A percentile compares a stretch with the other conserved stretches of the same genome.
phyloP scores from a whole-genome alignment of 2,888 invertebrate genomes.

The Ormyrus rosae region DNA sequence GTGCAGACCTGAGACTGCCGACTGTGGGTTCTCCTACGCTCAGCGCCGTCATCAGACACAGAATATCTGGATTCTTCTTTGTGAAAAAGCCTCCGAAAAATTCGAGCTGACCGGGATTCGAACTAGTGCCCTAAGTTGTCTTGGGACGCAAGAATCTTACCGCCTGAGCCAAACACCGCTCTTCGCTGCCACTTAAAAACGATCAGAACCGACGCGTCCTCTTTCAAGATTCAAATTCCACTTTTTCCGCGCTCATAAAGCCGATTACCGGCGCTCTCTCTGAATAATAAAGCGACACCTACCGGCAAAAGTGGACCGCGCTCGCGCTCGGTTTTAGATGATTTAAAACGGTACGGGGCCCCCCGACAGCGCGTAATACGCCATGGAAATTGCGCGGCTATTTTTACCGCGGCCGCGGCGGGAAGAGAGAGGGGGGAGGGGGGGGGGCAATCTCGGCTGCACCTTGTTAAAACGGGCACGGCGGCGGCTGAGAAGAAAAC shows the following conservation, averaged over 20 bases:
- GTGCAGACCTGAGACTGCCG: not conserved
- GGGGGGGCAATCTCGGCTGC: not conserved
- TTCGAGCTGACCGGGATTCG: too few species aligned
- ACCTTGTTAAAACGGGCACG: not conserved
- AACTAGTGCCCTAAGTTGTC: too few species aligned
- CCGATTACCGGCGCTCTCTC: slow-evolving; percentile 22
- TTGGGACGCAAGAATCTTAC: too few species aligned
- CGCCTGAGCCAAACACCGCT: too few species aligned
- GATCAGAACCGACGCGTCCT: slow-evolving; percentile 4
- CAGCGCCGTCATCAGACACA: too few species aligned
- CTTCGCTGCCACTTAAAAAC: not conserved
- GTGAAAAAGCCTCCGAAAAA: too few species aligned
- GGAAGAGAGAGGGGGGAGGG: slow-evolving; percentile 2
- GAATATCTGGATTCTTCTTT: too few species aligned
- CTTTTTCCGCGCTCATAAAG: slow-evolving; percentile 27
- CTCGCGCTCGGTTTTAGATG: slow-evolving; percentile 33
- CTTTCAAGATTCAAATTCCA: not conserved
- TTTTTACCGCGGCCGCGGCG: slow-evolving; percentile 30
- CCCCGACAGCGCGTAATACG: not conserved
- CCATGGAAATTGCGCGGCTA: slow-evolving; percentile 42
- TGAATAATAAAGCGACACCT: slow-evolving; percentile 42
- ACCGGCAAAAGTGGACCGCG: not conserved
- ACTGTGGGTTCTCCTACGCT: too few species aligned
- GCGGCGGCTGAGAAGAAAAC: not conserved
- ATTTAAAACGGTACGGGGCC: slow-evolving; percentile 28